These are phyloP conservation scores for Equus quagga DNA, from an alignment of 2,113 vertebrate species.

Conservation along the genomic window DNA sequence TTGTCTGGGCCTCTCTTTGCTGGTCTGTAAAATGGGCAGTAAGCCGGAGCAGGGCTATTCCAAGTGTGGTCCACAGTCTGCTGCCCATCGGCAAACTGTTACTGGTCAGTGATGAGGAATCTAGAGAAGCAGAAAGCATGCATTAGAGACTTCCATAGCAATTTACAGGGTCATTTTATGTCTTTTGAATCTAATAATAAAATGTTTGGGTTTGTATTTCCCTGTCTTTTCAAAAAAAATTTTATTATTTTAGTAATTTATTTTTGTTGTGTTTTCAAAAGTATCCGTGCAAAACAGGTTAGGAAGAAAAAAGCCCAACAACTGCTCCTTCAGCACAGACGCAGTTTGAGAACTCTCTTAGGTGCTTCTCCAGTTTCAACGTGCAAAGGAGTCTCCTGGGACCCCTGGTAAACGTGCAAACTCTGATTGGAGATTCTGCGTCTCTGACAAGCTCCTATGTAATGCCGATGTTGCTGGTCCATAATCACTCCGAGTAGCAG, in stretches of 20 bases:
- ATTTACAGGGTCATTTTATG: not conserved
- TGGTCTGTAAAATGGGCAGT: not conserved
- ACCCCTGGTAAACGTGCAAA: not conserved
- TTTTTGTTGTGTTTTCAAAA: not conserved
- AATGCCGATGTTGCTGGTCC: not conserved
- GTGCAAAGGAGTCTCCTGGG: not conserved
- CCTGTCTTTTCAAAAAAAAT: not conserved
- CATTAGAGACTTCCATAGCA: not conserved
- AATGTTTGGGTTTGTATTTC: not conserved
- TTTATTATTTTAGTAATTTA: not conserved
- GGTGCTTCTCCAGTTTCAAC: not conserved
- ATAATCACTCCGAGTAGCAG: not conserved
- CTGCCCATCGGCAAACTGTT: not conserved
- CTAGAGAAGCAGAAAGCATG: not conserved
- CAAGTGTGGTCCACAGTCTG: not conserved
- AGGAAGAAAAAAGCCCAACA: not conserved
- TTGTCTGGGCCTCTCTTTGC: not conserved
- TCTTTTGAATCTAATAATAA: constrained; percentile 9
- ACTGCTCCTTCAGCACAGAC: not conserved
- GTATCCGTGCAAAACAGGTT: not conserved
- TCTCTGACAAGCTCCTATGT: not conserved
- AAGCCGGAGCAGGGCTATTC: not conserved
- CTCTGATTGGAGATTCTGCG: not conserved
- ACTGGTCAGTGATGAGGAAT: not conserved
- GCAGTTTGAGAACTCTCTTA: not conserved